Conservation (phyloP, 2,888 invertebrate species). For the Asteroscopus sphinx region DNA sequence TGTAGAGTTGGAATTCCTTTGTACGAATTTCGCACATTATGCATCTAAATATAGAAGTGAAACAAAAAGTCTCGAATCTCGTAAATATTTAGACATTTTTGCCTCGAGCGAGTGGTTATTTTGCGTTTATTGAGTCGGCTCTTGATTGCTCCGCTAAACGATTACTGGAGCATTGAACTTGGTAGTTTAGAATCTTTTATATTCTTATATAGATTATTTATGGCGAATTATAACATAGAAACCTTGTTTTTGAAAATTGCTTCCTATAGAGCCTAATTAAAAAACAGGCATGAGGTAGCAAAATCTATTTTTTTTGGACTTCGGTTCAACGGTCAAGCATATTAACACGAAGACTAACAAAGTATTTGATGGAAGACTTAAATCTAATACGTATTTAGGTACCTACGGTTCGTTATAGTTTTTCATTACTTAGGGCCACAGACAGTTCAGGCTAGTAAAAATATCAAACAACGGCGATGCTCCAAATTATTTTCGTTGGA, state of each 20-base stretch:
- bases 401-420: background rate
- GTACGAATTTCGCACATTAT: conserved; percentile 65
- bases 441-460: conserved; percentile 18
- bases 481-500: conserved; percentile 26
- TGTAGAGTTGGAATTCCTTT: conserved; percentile 72
- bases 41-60: conserved; percentile 73
- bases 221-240: conserved; percentile 33
- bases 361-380: conserved; percentile 17
- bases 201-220: conserved; percentile 53
- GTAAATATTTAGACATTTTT: conserved; percentile 84
- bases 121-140: conserved; percentile 80
- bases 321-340: conserved; percentile 7
- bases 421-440: too few relatives aligned
- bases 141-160: conserved; percentile 76
- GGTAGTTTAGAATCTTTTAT: conserved; percentile 63
- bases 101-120: conserved; percentile 78
- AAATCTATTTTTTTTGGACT: conserved; percentile 5
- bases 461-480: conserved; percentile 20
- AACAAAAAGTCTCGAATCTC: conserved; percentile 79
- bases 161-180: conserved; percentile 83
- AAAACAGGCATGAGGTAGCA: too few relatives aligned
- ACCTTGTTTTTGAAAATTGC: conserved; percentile 26
- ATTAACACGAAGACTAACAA: conserved; percentile 3
- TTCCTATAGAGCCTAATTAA: conserved; percentile 26
- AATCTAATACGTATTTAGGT: conserved; percentile 4